These are phyloP conservation scores for Aegotheles bennettii DNA, from an alignment of 2,113 vertebrate species.

Conservation along the genomic window DNA sequence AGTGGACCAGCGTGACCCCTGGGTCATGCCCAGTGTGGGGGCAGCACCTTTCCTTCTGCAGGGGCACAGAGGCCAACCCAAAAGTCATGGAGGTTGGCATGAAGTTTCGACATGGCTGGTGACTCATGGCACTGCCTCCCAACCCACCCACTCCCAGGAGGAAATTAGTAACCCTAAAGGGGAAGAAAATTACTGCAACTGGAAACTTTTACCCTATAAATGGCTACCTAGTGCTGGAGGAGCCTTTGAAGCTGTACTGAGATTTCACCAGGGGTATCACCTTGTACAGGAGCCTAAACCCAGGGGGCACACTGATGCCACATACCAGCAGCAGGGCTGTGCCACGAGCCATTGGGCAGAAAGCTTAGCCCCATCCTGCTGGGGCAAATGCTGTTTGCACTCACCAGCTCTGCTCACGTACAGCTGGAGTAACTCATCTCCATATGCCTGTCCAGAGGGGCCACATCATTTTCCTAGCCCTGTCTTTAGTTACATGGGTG, in stretches of 20 bases:
- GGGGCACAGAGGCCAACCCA: not conserved
- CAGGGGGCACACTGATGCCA: rapidly evolving
- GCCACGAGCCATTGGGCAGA: not conserved
- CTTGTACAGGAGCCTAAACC: not conserved
- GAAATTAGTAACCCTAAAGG: not conserved
- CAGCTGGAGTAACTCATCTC: not conserved
- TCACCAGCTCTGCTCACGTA: not conserved
- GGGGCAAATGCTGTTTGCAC: rapidly evolving
- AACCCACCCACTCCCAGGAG: not conserved
- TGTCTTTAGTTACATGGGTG: not conserved
- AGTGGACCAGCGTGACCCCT: rapidly evolving
- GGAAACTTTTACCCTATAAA: not conserved
- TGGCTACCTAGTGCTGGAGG: not conserved
- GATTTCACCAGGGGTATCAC: not conserved
- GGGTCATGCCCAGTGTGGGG: rapidly evolving
- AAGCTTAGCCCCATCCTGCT: not conserved
- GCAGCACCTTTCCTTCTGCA: not conserved
- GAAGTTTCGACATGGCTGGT: not conserved
- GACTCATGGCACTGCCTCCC: not conserved
- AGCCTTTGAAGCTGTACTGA: not conserved
- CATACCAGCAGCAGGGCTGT: not conserved
- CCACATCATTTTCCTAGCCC: not conserved
- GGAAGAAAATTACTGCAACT: not conserved
- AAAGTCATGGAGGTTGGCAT: rapidly evolving
- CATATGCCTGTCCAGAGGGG: not conserved